phyloP scores from a whole-genome alignment of 2,113 vertebrate species.

The Tenebrosternarchus preto region DNA sequence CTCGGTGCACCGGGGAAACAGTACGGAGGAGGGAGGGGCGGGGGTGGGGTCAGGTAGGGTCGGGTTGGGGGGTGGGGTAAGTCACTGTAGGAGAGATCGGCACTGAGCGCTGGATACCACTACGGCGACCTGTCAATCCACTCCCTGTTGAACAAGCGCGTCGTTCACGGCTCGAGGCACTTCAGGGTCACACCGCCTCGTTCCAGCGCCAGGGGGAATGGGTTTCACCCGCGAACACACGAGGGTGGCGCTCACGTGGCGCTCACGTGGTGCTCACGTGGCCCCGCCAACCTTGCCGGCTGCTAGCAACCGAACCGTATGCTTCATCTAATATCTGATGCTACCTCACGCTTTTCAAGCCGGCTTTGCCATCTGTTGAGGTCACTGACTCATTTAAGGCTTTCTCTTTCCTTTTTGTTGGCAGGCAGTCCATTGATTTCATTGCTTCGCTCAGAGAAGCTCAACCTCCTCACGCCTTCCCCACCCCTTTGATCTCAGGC shows the following conservation, averaged over 20 bases:
- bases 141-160: not conserved
- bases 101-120: too few relatives aligned
- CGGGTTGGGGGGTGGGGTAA: too few relatives aligned
- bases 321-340: conserved; percentile 9
- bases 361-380: conserved; percentile 4
- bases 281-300: not conserved
- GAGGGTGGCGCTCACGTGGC: not conserved
- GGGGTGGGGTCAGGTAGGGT: too few relatives aligned
- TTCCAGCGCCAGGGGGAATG: not conserved
- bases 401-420: conserved; percentile 2
- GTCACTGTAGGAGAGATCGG: too few relatives aligned
- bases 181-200: not conserved
- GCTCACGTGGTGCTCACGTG: not conserved
- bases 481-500: not conserved
- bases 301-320: not conserved
- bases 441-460: conserved; percentile 1
- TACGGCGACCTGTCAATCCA: not conserved
- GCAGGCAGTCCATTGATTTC: not conserved
- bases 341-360: conserved; percentile 1
- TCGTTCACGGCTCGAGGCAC: not conserved
- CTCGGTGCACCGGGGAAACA: too few relatives aligned
- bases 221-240: not conserved
- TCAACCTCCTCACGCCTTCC: not conserved
- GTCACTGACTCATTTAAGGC: conserved; percentile 24
- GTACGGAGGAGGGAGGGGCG: too few relatives aligned